Conservation (phyloP, 2,113 vertebrate genomes). For the Phocoena sinus region DNA sequence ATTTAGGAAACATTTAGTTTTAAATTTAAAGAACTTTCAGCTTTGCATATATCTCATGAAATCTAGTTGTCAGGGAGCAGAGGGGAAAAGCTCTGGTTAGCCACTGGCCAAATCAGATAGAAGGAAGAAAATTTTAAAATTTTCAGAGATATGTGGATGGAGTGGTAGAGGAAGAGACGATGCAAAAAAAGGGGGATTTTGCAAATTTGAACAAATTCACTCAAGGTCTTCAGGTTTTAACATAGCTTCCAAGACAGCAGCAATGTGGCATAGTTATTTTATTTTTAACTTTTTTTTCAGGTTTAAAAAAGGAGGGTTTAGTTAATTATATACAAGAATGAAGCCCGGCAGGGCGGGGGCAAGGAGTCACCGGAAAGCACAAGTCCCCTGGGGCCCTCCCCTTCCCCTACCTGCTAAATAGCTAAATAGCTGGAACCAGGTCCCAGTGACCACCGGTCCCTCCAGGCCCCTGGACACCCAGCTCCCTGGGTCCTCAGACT, state of each 20-base stretch:
- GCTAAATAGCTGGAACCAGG: too few species aligned
- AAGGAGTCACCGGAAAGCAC: rapidly evolving
- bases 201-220: background rate
- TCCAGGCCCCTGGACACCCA: background rate
- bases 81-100: background rate
- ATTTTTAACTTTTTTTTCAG: background rate
- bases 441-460: background rate
- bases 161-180: rapidly evolving
- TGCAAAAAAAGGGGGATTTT: background rate
- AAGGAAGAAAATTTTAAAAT: background rate
- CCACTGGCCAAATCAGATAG: background rate
- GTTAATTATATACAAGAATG: background rate
- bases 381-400: background rate
- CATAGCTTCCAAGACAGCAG: background rate
- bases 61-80: background rate
- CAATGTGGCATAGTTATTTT: background rate
- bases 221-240: background rate
- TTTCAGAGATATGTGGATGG: rapidly evolving
- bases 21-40: background rate
- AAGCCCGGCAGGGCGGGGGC: too few species aligned
- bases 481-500: background rate
- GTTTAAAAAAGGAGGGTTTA: background rate
- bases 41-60: background rate
- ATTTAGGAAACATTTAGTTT: background rate
- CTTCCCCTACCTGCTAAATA: background rate